Evolutionary conservation across 2,797 vertebrate species (phyloP).

Genomic region (Poecilia velifera): DNA sequence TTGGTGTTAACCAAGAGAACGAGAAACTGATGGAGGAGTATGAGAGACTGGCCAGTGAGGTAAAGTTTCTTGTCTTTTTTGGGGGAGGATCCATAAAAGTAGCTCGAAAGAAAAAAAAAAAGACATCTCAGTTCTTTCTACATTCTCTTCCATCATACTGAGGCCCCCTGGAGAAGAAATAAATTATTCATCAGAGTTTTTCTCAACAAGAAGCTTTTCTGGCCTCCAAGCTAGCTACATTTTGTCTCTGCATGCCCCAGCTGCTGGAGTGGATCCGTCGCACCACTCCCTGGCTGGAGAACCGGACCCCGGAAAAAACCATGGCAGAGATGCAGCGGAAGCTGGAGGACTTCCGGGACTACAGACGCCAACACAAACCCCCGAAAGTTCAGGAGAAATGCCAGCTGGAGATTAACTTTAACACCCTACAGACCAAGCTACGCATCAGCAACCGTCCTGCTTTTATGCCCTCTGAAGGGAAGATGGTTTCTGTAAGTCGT

Average conservation of each 20-base stretch:
- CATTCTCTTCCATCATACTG: not conserved
- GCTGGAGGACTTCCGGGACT: constrained; percentile 96
- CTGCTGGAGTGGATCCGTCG: constrained; percentile 97
- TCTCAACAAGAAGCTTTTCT: constrained; percentile 6
- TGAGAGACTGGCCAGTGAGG: constrained; percentile 97
- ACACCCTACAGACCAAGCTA: constrained; percentile 96
- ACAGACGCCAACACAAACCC: constrained; percentile 95
- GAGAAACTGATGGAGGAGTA: constrained; percentile 99
- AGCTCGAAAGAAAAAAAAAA: not conserved
- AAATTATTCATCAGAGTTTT: constrained; percentile 21
- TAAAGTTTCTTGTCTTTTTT: constrained; percentile 69
- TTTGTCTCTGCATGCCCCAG: constrained; percentile 65
- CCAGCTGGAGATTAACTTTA: constrained; percentile 98
- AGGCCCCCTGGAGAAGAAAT: constrained; percentile 14
- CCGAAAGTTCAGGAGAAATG: constrained; percentile 98
- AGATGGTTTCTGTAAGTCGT: constrained; percentile 97
- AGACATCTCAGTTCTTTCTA: not conserved
- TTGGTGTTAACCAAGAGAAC: constrained; percentile 99
- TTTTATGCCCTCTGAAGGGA: constrained; percentile 98
- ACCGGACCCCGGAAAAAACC: constrained; percentile 92
- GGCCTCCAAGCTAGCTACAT: constrained; percentile 9
- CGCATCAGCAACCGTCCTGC: constrained; percentile 96
- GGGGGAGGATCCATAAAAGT: constrained; percentile 2
- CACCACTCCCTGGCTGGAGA: constrained; percentile 98
- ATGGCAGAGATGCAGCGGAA: constrained; percentile 96